Evolutionary conservation across 2,797 vertebrate genomes (phyloP).

Genomic region (Acrocephalus scirpaceus): DNA sequence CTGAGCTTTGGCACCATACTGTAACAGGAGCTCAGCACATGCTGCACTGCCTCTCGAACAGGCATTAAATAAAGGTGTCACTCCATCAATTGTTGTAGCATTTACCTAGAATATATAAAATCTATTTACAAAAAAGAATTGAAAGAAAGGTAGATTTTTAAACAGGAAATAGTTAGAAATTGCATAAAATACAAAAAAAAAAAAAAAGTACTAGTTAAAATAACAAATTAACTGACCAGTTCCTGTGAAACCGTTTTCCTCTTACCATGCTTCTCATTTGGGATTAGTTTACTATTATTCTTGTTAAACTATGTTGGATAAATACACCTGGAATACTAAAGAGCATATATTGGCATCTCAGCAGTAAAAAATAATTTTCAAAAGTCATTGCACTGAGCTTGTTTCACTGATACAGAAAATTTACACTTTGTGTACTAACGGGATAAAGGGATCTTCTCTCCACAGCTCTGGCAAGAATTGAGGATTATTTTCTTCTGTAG

Average conservation of each 20-base stretch:
- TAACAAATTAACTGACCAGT: background rate
- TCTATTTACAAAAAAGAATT: background rate
- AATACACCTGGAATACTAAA: background rate
- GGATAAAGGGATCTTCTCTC: background rate
- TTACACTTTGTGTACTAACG: background rate
- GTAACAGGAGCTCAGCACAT: constrained; percentile 88
- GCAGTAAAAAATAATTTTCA: background rate
- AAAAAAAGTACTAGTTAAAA: background rate
- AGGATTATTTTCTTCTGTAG: background rate
- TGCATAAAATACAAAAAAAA: background rate
- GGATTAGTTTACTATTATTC: background rate
- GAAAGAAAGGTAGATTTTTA: background rate
- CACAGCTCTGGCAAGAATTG: background rate
- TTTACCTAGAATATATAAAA: constrained; percentile 83
- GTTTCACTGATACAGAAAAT: background rate
- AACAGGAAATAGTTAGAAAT: background rate
- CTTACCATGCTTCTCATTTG: background rate
- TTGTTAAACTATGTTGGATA: background rate
- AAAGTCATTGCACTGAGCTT: background rate
- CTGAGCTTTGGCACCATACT: constrained; percentile 89
- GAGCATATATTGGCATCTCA: background rate
- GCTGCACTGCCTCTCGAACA: constrained; percentile 88
- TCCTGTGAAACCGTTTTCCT: background rate
- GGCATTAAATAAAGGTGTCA: constrained; percentile 91
- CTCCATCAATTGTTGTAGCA: constrained; percentile 90